Evolutionary conservation across 2,797 vertebrate species (phyloP), one percentile per base, ranked within the genome.

Genomic region (Gymnodraco acuticeps): DNA sequence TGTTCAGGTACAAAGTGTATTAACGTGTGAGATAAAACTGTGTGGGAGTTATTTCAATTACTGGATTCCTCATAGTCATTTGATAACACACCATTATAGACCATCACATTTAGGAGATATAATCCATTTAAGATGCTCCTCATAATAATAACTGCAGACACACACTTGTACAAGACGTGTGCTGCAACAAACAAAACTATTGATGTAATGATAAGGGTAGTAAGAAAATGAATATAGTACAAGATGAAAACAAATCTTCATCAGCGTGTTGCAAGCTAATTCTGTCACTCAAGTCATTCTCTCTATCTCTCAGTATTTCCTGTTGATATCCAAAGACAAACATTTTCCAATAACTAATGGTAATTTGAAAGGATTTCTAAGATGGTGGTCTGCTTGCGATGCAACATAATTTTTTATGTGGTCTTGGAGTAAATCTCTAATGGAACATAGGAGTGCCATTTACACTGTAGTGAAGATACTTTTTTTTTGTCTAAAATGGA

Each of bases 1-100:
- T 48, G 75, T 64, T 3, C 93, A 96, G 97, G 97, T 96, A 90
- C 85, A 73, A 41, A 60, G 13, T 64, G 12, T 19, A 27, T 7
- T 20, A 53, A n/a, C 60, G 17, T 47, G 31, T 9, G 14, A 43
- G 0, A 43, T 19, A 31, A 33, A 41, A 20, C 1, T 38, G 15
- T 52, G 61, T 43, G 19, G 20, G 42, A 48, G 50, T 11, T 19
- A 72, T 31, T 55, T 73, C 62, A 47, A 19, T 55, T 65, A 19
- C 58, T 47, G 47, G 8, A 17, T 61, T 76, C 38, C 51, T 50
- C 6, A 20, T 45, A 38, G 33, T 71, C 11, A 54, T 73, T 73
- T 58, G 1, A 53, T 47, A 3, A 76, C 10, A 15, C 46, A 6
- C 12, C 5, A 14, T 59, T 42, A 64, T 38, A 59, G n/a, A 50